phyloP scores from a whole-genome alignment of 2,113 vertebrate species.

The Spheniscus mendiculus region DNA sequence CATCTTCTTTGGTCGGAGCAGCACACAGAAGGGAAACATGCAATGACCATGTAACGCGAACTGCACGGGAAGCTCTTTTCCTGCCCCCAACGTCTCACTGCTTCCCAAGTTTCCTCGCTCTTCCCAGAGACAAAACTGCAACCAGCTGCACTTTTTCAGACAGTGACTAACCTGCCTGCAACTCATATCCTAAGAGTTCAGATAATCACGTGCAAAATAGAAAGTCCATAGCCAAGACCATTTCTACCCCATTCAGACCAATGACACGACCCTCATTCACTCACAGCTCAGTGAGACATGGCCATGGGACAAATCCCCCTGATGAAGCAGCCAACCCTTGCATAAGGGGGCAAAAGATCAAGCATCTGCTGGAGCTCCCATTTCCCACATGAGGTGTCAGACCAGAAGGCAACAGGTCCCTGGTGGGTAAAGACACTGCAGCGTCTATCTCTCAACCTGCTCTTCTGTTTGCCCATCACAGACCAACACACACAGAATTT shows the following conservation, averaged over 20 bases:
- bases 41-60: fast-evolving
- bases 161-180: not conserved
- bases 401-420: not conserved
- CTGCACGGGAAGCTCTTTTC: not conserved
- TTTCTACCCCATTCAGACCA: not conserved
- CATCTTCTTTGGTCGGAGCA: not conserved
- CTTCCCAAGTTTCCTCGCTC: not conserved
- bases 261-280: fast-evolving
- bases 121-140: not conserved
- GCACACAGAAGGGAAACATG: not conserved
- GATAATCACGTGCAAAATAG: fast-evolving
- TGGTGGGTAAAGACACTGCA: not conserved
- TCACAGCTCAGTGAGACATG: fast-evolving
- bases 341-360: not conserved
- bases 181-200: not conserved
- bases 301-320: not conserved
- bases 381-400: not conserved
- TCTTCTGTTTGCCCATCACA: not conserved
- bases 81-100: not conserved
- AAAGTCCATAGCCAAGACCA: not conserved
- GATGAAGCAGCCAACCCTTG: not conserved
- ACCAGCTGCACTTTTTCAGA: not conserved
- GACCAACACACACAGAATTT: not conserved
- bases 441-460: not conserved
- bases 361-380: not conserved